Conservation (phyloP, 2,113 vertebrate genomes). For the Eulemur rufifrons region DNA sequence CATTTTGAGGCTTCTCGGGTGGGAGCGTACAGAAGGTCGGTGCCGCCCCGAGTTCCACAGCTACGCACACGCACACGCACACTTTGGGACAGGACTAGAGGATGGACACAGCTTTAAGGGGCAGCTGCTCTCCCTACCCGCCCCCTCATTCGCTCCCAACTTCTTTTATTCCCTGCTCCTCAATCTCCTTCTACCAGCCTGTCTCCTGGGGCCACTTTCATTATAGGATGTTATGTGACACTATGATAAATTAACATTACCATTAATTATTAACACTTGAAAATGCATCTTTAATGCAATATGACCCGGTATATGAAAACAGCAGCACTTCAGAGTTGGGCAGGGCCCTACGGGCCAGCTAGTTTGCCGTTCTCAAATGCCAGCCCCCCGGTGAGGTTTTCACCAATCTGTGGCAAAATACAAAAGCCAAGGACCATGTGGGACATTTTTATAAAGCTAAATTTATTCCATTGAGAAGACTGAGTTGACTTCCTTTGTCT, state of each 20-base stretch:
- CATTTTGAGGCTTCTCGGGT: neutral
- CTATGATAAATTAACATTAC: neutral
- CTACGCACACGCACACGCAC: too few species aligned
- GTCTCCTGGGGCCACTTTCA: neutral
- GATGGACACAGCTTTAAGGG: neutral
- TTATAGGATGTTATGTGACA: neutral
- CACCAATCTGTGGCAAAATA: neutral
- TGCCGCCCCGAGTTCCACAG: neutral
- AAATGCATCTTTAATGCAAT: neutral
- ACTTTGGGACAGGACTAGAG: neutral
- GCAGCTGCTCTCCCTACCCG: rapidly evolving
- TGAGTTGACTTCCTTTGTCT: neutral
- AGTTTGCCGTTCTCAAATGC: neutral
- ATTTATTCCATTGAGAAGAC: neutral
- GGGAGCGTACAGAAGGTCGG: too few species aligned
- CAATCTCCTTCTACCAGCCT: neutral
- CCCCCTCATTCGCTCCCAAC: neutral
- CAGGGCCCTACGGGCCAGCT: neutral
- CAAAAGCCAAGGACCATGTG: neutral
- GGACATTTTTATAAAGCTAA: neutral
- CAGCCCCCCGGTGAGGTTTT: neutral
- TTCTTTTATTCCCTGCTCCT: neutral
- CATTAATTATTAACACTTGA: conserved; percentile 42
- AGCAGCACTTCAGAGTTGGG: neutral
- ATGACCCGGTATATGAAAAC: neutral